Evolutionary conservation across 2,888 invertebrate species (phyloP).

Genomic region (Eristalinus aeneus): DNA sequence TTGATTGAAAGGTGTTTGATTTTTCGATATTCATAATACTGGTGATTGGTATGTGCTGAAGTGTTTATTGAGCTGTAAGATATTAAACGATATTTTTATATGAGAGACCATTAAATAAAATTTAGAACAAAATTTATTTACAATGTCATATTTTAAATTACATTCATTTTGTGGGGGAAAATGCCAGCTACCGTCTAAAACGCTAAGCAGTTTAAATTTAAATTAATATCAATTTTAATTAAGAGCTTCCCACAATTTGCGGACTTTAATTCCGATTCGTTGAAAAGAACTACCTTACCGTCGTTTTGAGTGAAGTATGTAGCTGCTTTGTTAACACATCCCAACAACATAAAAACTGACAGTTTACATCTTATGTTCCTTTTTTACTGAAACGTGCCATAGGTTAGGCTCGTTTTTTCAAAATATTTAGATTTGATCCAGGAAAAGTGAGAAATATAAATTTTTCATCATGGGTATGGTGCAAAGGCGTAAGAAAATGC

Average conservation of each 20-base stretch:
- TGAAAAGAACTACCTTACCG: not conserved
- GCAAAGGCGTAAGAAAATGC: constrained; percentile 90
- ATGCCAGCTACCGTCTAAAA: too few relatives aligned
- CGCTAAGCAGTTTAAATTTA: too few relatives aligned
- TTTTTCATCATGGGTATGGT: constrained; percentile 83
- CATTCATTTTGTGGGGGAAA: too few relatives aligned
- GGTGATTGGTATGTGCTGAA: constrained; percentile 6
- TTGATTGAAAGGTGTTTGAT: not conserved
- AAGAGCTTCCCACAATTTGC: not conserved
- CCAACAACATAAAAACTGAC: constrained; percentile 6
- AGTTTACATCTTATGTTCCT: not conserved
- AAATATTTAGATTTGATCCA: constrained; percentile 1
- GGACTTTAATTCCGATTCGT: not conserved
- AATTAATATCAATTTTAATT: not conserved
- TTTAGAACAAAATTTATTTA: not conserved
- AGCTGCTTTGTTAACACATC: constrained; percentile 4
- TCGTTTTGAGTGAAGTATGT: not conserved
- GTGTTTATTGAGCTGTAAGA: not conserved
- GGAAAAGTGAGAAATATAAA: constrained; percentile 16
- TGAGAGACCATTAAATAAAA: not conserved
- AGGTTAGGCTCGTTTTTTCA: not conserved
- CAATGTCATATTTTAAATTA: not conserved
- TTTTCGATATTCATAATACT: not conserved
- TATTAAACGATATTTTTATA: not conserved
- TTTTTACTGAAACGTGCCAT: constrained; percentile 20